Conservation (phyloP, 2,888 invertebrate species). For the Hyppa rectilinea region DNA sequence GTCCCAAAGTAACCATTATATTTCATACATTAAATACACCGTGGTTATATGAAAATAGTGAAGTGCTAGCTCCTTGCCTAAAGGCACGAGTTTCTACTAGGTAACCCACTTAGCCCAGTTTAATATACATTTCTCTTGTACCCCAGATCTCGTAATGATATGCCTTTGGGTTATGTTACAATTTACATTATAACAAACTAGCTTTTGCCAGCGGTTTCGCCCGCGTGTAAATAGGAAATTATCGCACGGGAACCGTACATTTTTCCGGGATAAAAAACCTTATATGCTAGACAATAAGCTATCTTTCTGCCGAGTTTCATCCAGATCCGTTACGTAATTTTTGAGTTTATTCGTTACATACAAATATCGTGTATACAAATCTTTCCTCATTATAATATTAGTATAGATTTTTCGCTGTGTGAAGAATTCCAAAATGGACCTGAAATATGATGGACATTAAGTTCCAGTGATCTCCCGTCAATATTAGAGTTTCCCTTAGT, state of each 20-base stretch:
- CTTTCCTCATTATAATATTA: no score
- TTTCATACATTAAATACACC: not conserved
- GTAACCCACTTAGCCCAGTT: constrained; percentile 22
- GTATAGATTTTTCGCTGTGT: constrained; percentile 6
- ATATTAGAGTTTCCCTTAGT: not conserved
- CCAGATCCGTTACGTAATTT: no score
- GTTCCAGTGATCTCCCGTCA: not conserved
- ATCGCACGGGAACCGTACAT: no score
- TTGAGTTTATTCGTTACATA: no score
- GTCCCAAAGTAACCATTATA: constrained; percentile 6
- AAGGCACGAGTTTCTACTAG: constrained; percentile 16
- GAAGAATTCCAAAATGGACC: not conserved
- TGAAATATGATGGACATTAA: constrained; percentile 10
- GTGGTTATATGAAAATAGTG: constrained; percentile 17
- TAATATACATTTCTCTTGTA: constrained; percentile 35
- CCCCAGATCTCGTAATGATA: constrained; percentile 47
- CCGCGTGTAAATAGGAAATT: no score
- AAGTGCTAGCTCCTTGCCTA: constrained; percentile 20
- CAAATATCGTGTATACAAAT: no score
- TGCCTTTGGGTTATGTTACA: constrained; percentile 6
- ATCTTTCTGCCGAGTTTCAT: no score
- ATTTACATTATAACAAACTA: not conserved
- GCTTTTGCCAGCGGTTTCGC: no score
- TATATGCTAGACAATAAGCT: no score
- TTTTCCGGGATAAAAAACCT: no score